Evolutionary conservation across 2,888 invertebrate genomes (phyloP).

Genomic region (Sipunculus nudus): DNA sequence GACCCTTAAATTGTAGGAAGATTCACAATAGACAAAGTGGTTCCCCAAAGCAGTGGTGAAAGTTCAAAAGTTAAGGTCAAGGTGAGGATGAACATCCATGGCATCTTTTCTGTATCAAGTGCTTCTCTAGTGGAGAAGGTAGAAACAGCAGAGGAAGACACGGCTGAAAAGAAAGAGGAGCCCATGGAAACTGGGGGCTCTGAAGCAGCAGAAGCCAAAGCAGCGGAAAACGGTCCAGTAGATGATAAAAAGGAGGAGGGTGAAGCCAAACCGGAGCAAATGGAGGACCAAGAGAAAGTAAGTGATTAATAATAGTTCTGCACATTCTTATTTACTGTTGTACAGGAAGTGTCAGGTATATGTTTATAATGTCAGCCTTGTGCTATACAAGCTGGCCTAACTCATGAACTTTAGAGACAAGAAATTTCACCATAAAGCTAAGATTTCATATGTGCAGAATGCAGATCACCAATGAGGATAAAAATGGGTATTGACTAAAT

Average conservation of each 20-base stretch:
- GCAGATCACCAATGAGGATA: too few species aligned
- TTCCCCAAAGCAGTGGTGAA: conserved; percentile 87
- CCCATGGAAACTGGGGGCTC: conserved; percentile 53
- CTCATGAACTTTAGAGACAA: too few species aligned
- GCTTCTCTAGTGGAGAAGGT: conserved; percentile 73
- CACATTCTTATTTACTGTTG: too few species aligned
- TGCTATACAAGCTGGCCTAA: too few species aligned
- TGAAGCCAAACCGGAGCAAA: conserved; percentile 56
- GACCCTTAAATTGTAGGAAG: conserved; percentile 52
- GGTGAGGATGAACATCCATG: conserved; percentile 91
- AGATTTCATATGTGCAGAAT: too few species aligned
- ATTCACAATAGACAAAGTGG: conserved; percentile 71
- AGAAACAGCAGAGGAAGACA: conserved; percentile 55
- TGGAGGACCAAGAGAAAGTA: too few species aligned
- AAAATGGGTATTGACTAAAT: too few species aligned
- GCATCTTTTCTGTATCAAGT: conserved; percentile 86
- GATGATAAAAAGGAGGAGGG: conserved; percentile 55
- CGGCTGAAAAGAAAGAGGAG: conserved; percentile 44
- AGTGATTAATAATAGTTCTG: too few species aligned
- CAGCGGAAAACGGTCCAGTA: conserved; percentile 8
- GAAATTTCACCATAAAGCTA: too few species aligned
- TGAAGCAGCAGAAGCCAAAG: conserved; percentile 46
- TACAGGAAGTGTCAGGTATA: too few species aligned
- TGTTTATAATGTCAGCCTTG: too few species aligned
- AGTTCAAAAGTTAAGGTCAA: conserved; percentile 94